Evolutionary conservation across 53 echinoderm and acorn worm genomes (phyloP).

Genomic region (Paelopatides confundens): DNA sequence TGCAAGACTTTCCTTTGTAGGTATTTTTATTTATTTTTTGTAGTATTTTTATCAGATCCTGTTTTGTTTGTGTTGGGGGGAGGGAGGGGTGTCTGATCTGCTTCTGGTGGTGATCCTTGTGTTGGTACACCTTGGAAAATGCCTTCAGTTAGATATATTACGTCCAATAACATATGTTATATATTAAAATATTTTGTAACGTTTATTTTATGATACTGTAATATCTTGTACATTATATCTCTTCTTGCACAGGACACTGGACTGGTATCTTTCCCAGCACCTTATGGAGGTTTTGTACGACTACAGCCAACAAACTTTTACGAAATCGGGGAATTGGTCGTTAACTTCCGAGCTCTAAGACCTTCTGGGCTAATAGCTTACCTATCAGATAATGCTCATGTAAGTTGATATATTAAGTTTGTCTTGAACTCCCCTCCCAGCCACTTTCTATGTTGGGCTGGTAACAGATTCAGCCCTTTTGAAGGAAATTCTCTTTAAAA

Average conservation of each 20-base stretch:
- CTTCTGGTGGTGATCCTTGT: no score
- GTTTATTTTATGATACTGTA: not conserved
- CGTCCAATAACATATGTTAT: no score
- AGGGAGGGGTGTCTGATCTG: no score
- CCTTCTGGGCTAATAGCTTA: constrained; percentile 74
- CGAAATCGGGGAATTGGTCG: constrained; percentile 30
- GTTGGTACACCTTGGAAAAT: no score
- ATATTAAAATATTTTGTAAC: not conserved
- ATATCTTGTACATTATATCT: not conserved
- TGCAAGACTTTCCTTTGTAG: no score
- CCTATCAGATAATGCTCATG: constrained; percentile 66
- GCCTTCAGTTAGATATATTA: not conserved
- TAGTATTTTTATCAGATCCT: no score
- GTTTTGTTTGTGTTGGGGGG: no score
- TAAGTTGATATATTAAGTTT: no score
- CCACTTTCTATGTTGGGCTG: not conserved
- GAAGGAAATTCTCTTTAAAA: no score
- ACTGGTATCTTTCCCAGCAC: constrained; percentile 64
- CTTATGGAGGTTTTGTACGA: constrained; percentile 66
- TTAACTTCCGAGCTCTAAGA: constrained; percentile 73
- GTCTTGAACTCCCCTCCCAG: no score
- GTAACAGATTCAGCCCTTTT: no score
- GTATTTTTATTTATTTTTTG: no score
- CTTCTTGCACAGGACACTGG: constrained; percentile 54
- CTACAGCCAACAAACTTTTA: constrained; percentile 63